These are phyloP conservation scores for Grantiella picta DNA, from an alignment of 2,113 vertebrate species.

Conservation along the genomic window DNA sequence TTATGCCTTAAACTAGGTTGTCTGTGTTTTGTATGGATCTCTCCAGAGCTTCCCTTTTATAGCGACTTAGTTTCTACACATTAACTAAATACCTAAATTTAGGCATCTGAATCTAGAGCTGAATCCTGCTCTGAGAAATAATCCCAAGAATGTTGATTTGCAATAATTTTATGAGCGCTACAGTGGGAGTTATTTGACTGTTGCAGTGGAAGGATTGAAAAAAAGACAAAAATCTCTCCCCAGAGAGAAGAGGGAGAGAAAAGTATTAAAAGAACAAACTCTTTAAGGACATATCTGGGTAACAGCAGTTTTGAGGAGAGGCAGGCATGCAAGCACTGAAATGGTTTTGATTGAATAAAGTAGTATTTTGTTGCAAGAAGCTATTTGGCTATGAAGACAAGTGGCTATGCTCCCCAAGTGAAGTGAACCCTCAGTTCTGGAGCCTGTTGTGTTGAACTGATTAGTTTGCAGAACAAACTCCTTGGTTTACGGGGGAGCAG, in stretches of 20 bases:
- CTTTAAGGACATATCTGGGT: neutral
- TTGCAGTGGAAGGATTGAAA: neutral
- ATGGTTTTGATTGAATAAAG: neutral
- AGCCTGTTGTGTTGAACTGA: neutral
- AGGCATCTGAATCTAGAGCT: neutral
- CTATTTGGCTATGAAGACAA: neutral
- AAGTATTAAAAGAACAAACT: neutral
- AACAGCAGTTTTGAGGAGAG: neutral
- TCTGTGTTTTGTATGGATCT: neutral
- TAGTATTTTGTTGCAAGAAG: neutral
- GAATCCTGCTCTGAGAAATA: conserved; percentile 5
- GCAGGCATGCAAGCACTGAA: neutral
- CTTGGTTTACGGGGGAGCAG: neutral
- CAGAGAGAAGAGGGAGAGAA: neutral
- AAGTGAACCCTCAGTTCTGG: neutral
- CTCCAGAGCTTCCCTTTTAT: neutral
- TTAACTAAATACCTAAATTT: neutral
- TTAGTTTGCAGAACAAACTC: neutral
- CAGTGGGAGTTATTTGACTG: neutral
- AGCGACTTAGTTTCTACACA: neutral
- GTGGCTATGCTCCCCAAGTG: neutral
- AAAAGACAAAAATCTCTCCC: neutral
- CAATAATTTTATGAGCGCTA: neutral
- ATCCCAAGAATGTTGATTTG: neutral
- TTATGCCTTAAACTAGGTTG: neutral